Evolutionary conservation across 2,113 vertebrate species (phyloP), one percentile per base, ranked within the genome.

Genomic region (Rousettus leschenaultii): DNA sequence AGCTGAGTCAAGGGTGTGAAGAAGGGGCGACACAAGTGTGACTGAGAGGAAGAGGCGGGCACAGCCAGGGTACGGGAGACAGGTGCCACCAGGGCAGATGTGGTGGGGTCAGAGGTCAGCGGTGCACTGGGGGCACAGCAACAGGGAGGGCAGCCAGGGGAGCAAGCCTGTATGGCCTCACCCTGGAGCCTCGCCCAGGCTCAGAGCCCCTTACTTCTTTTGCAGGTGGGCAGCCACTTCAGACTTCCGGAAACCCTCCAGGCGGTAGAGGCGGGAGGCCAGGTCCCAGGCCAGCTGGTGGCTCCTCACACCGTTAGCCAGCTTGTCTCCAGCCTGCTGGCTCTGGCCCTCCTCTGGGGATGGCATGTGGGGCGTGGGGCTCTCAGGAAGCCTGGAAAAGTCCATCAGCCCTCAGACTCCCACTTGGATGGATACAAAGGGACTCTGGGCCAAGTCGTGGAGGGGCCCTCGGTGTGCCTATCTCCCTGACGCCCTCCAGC

Each of bases 231-330:
- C 96, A 1, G 98, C 98, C 86, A 98, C 98, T 92, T 98, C 98
- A 0, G 98, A 98, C 91, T 97, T 98, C 53, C 93, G 96, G 96
- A 98, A 98, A 11, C 98, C 98, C 0, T 98, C 97, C 83, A 98
- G 94, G 14, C 59, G 96, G 55, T 97, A 98, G 21, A 98, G 98
- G 8, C 97, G 98, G 0, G 94, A 88, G 7, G 98, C 98, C 95
- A 98, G 89, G 51, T 97, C 89, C 74, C 89, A 89, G 13, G 98
- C 98, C 9, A 77, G 95, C 7, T 96, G 89, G 83, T 98, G 94
- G 0, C 66, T 94, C 66, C n/a, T 55, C n/a, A 96, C 19, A 0
- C 98, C 97, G 13, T 97, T 98, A 8, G 96, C 94, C 48, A 98
- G 43, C 86, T 95, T 94, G 89, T 92, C 95, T 77, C 89, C 43